These are phyloP conservation scores for Dendrophyllia cribrosa DNA, from an alignment of 64 coral and sea anemone species.

Conservation along the genomic window DNA sequence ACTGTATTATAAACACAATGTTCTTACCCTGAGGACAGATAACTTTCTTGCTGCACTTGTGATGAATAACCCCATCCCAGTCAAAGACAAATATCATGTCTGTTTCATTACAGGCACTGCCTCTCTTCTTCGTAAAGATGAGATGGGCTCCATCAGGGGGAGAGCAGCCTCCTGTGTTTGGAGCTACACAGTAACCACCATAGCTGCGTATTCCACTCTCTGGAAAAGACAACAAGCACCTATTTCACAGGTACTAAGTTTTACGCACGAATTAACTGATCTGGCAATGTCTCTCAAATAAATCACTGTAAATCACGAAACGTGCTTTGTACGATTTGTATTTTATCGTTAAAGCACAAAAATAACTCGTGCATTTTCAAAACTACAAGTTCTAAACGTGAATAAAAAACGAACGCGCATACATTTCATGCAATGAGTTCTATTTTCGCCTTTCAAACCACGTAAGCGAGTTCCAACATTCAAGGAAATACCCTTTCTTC, in stretches of 20 bases:
- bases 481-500: too few relatives aligned
- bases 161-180: slow-evolving; percentile 19
- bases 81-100: slow-evolving; percentile 43
- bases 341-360: too few relatives aligned
- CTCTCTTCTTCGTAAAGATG: slow-evolving; percentile 21
- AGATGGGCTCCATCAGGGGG: slow-evolving; percentile 17
- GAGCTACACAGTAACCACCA: slow-evolving; percentile 19
- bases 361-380: too few relatives aligned
- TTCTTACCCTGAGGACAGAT: slow-evolving; percentile 29
- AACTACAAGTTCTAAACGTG: too few relatives aligned
- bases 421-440: too few relatives aligned
- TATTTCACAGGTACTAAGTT: background rate
- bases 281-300: too few relatives aligned
- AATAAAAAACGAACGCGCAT: too few relatives aligned
- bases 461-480: too few relatives aligned
- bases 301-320: too few relatives aligned
- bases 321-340: too few relatives aligned
- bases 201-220: slow-evolving; percentile 59
- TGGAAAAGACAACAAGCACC: background rate
- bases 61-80: slow-evolving; percentile 35
- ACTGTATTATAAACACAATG: background rate
- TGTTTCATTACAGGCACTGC: slow-evolving; percentile 20
- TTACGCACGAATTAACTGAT: too few relatives aligned
- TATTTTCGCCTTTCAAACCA: too few relatives aligned
- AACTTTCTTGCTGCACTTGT: slow-evolving; percentile 59